Conservation (phyloP, 2,888 invertebrate species). For the Phyllotreta striolata region DNA sequence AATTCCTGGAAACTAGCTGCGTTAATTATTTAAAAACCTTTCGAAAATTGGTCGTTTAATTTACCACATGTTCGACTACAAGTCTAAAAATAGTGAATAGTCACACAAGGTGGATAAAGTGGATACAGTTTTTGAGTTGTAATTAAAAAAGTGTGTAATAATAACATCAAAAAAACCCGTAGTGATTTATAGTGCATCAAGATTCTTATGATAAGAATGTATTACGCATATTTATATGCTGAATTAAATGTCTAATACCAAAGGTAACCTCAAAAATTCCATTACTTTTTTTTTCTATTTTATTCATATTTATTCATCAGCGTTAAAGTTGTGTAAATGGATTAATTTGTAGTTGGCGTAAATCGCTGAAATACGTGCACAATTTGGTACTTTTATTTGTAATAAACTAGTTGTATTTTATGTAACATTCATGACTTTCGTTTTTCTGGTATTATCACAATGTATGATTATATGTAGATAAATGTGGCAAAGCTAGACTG, state of each 20-base stretch:
- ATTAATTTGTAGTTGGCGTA: not conserved
- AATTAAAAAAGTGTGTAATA: conserved; percentile 10
- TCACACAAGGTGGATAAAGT: conserved; percentile 11
- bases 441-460: not conserved
- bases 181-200: conserved; percentile 21
- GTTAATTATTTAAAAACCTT: conserved; percentile 23
- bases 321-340: no score
- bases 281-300: no score
- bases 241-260: conserved; percentile 27
- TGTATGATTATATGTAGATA: not conserved
- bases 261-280: conserved; percentile 17
- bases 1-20: conserved; percentile 23
- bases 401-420: not conserved
- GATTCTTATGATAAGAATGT: conserved; percentile 28
- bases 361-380: conserved; percentile 7
- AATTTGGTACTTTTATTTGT: conserved; percentile 3
- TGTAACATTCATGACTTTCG: conserved; percentile 9
- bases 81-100: conserved; percentile 20
- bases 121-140: not conserved
- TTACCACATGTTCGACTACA: conserved; percentile 20
- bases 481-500: no score
- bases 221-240: conserved; percentile 26
- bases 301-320: no score
- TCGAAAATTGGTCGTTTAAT: conserved; percentile 22
- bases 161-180: conserved; percentile 13